These are phyloP conservation scores for Bombus breviceps DNA, from an alignment of 1,140 invertebrate species.

Conservation along the genomic window DNA sequence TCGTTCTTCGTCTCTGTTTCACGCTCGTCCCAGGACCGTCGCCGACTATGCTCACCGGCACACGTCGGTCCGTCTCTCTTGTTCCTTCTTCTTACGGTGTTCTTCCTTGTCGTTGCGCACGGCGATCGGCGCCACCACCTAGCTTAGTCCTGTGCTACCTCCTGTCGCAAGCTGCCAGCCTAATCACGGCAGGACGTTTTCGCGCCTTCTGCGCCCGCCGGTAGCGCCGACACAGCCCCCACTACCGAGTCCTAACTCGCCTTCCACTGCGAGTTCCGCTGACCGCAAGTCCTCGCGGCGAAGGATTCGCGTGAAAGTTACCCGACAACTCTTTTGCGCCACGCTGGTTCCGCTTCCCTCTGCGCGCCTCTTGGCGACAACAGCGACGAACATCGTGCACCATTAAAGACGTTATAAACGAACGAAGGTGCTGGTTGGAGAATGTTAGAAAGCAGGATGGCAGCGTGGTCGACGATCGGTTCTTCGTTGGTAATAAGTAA, in stretches of 20 bases:
- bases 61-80: constrained; percentile 30
- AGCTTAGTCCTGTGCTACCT: constrained; percentile 81
- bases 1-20: constrained; percentile 56
- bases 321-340: background rate
- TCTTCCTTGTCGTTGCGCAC: constrained; percentile 29
- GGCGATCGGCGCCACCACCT: constrained; percentile 54
- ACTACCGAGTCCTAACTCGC: background rate
- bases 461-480: too few relatives aligned
- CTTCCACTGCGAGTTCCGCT: background rate
- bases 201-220: constrained; percentile 72
- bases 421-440: too few relatives aligned
- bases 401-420: too few relatives aligned
- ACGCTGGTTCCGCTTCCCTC: background rate
- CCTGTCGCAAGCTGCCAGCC: constrained; percentile 69
- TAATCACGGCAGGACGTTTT: constrained; percentile 78
- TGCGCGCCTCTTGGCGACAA: background rate
- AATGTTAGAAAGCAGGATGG: too few relatives aligned
- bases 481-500: too few relatives aligned
- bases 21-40: constrained; percentile 43
- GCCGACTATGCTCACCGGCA: constrained; percentile 41
- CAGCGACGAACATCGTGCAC: too few relatives aligned
- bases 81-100: constrained; percentile 5
- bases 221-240: constrained; percentile 59
- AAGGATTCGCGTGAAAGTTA: constrained; percentile 28
- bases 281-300: constrained; percentile 3